These are phyloP conservation scores for Agonopterix heracliana DNA, from an alignment of 2,888 invertebrate genomes.

Conservation along the genomic window DNA sequence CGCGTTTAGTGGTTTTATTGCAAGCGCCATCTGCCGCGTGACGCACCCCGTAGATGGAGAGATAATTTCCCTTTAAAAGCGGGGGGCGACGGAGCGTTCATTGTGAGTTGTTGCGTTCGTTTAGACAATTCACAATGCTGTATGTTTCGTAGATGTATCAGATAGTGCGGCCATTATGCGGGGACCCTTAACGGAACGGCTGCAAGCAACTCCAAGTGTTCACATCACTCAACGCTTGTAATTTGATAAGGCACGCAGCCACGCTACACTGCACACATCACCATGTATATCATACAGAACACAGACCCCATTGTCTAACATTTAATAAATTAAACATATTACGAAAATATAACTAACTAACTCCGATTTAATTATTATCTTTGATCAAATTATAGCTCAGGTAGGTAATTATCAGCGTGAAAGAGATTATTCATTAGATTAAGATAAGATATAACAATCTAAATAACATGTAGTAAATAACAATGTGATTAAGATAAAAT, in stretches of 20 bases:
- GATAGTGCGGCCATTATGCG: conserved; percentile 57
- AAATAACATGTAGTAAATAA: conserved; percentile 18
- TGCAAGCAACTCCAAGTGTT: conserved; percentile 28
- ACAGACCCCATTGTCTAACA: conserved; percentile 4
- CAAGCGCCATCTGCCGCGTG: conserved; percentile 73
- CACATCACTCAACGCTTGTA: conserved; percentile 49
- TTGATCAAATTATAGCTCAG: conserved; percentile 10
- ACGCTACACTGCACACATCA: conserved; percentile 17
- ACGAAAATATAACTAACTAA: background rate
- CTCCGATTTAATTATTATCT: background rate
- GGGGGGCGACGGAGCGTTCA: conserved; percentile 52
- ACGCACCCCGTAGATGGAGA: conserved; percentile 62
- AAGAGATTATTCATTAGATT: conserved; percentile 10
- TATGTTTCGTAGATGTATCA: conserved; percentile 39
- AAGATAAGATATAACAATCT: conserved; percentile 5
- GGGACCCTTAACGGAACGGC: conserved; percentile 52
- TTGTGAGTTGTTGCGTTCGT: conserved; percentile 64
- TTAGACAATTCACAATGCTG: conserved; percentile 62
- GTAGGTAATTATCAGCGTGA: conserved; percentile 11
- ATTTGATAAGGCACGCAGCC: conserved; percentile 46
- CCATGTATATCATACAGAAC: background rate
- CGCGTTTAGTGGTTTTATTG: conserved; percentile 77
- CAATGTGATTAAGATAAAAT: conserved; percentile 13
- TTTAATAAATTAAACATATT: conserved; percentile 4
- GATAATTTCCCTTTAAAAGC: conserved; percentile 69